Evolutionary conservation across 2,113 vertebrate genomes (phyloP).

Genomic region (Indicator maculatus): DNA sequence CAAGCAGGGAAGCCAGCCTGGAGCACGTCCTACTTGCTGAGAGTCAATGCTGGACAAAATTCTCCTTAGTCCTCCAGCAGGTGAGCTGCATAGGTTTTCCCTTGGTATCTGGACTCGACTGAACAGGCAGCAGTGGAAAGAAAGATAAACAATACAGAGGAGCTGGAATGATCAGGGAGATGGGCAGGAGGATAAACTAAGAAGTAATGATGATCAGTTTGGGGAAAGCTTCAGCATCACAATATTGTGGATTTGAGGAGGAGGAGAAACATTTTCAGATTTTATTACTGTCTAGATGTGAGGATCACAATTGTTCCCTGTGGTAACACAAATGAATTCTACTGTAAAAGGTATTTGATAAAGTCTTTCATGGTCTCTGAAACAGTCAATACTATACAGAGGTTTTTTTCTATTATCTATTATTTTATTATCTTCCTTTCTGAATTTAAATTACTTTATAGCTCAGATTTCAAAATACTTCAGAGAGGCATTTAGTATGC

Average conservation of each 20-base stretch:
- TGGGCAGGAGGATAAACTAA: not conserved
- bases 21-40: not conserved
- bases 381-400: not conserved
- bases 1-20: not conserved
- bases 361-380: slow-evolving; percentile 51
- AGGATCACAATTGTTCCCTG: slow-evolving; percentile 40
- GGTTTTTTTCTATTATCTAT: slow-evolving; percentile 29
- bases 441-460: slow-evolving; percentile 56
- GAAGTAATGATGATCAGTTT: not conserved
- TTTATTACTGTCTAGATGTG: slow-evolving; percentile 26
- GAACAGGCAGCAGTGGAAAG: not conserved
- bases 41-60: not conserved
- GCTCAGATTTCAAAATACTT: slow-evolving; percentile 17
- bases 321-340: slow-evolving; percentile 49
- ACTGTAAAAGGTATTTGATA: slow-evolving; percentile 53
- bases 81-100: not conserved
- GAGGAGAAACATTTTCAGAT: slow-evolving; percentile 8
- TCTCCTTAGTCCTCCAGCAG: not conserved
- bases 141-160: not conserved
- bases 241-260: not conserved
- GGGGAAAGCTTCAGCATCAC: not conserved
- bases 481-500: slow-evolving; percentile 26
- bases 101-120: not conserved
- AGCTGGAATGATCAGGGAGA: not conserved
- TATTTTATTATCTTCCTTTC: slow-evolving; percentile 66